Base-by-base conservation (phyloP, 2,113 vertebrate species). In the Callospermophilus lateralis region DNA sequence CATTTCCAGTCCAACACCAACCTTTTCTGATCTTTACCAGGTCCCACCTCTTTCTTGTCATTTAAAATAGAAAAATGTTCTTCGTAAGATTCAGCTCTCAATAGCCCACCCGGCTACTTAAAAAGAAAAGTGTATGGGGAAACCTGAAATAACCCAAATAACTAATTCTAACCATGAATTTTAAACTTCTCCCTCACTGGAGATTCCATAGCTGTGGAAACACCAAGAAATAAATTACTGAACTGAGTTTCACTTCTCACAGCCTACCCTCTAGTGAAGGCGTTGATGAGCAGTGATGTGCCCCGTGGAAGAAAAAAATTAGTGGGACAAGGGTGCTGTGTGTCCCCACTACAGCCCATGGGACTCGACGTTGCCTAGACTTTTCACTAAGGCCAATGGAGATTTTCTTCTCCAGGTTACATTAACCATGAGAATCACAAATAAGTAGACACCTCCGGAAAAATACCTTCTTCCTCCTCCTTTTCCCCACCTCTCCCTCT, bases 401-500 rank as follows among this genome's bases (percentile, higher is more conserved):
- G 63, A 80, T 92, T 85, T 55, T 65, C 79, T 83, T 72, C 70
- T 76, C 72, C 45, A 53, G 26, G 37, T 28, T 73, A 70, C 77
- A 65, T 48, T 76, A 32, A 51, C 20, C 58, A 53, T n/a, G 74
- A 45, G 20, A 91, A 79, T n/a, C 42, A 53, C 83, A 93, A 89
- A 78, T 78, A 34, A 72, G 28, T 74, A 73, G 84, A 67, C 6
- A 77, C 26, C 45, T 90, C 45, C 34, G 84, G 65, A 83, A 88
- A 63, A 87, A 58, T 11, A 34, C 15, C 67, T 55, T n/a, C 53
- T 22, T n/a, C 6, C 20, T 5, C 3, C 28, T 51, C 13, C 1
- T 9, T 13, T 12, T 9, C 2, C 8, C 3, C 22, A 0, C 9
- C 7, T 3, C 0, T 73, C 13, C 11, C 0, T 8, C 28, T 42